Percentiles rank a stretch among this genome's conserved stretches.
phyloP scores from a whole-genome alignment of 2,888 invertebrate species.

The Aricia artaxerxes region DNA sequence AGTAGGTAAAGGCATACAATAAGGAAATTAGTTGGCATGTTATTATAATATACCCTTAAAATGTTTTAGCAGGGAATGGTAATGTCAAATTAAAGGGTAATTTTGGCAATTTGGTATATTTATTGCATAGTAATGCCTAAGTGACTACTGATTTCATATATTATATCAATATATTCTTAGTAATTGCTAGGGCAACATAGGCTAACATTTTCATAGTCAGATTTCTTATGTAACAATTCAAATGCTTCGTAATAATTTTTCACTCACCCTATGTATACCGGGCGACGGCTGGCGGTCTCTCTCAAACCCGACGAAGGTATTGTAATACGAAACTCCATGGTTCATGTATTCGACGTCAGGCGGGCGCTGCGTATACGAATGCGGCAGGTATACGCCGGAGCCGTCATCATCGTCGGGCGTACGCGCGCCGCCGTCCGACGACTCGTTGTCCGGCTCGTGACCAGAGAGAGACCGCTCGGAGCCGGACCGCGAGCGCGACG shows the following conservation, averaged over 20 bases:
- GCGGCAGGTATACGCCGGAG: conserved; percentile 83
- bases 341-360: conserved; percentile 74
- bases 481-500: conserved; percentile 77
- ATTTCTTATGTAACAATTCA: neutral
- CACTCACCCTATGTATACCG: conserved; percentile 73
- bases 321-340: conserved; percentile 82
- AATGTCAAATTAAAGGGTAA: no score
- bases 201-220: neutral
- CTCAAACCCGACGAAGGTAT: conserved; percentile 81
- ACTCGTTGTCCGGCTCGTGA: conserved; percentile 88
- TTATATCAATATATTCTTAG: no score
- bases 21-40: no score
- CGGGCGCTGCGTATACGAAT: conserved; percentile 76
- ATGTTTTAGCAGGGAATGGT: no score
- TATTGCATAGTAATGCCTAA: no score
- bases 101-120: no score
- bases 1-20: neutral
- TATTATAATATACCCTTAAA: no score
- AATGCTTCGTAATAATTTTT: neutral
- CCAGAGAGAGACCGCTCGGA: conserved; percentile 85
- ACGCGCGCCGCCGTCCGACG: conserved; percentile 85
- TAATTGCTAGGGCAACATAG: no score
- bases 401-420: conserved; percentile 85
- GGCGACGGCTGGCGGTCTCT: conserved; percentile 70
- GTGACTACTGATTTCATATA: no score